These are phyloP conservation scores for Ctena decussata DNA, from an alignment of 2,888 invertebrate genomes.

Conservation along the genomic window DNA sequence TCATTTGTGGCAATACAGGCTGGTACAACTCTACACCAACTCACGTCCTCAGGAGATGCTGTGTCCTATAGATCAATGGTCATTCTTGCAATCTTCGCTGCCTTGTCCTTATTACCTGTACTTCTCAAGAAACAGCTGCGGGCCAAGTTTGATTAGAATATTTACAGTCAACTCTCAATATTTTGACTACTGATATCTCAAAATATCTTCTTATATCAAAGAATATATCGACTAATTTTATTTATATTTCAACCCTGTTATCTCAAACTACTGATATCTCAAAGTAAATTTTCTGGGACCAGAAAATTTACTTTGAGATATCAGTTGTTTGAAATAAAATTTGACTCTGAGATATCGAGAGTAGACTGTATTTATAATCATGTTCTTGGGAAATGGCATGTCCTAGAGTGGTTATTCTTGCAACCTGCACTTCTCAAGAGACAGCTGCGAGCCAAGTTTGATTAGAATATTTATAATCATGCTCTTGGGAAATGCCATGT, in stretches of 20 bases:
- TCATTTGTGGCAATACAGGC: slow-evolving; percentile 99
- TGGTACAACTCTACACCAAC: slow-evolving; percentile 97
- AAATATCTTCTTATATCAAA: too few species aligned
- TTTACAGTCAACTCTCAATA: too few species aligned
- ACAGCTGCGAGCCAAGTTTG: slow-evolving; percentile 89
- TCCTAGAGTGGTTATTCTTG: slow-evolving; percentile 94
- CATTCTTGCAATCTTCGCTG: slow-evolving; percentile 92
- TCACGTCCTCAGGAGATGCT: slow-evolving; percentile 91
- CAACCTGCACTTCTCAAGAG: slow-evolving; percentile 96
- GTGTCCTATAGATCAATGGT: slow-evolving; percentile 96
- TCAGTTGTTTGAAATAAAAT: too few species aligned
- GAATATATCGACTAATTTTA: too few species aligned
- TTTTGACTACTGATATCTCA: too few species aligned
- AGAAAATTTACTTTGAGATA: too few species aligned
- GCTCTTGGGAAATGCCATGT: slow-evolving; percentile 90
- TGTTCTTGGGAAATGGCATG: slow-evolving; percentile 90
- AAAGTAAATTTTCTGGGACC: too few species aligned
- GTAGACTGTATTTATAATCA: too few species aligned
- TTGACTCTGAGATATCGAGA: too few species aligned
- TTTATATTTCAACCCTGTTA: too few species aligned
- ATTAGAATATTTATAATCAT: too few species aligned
- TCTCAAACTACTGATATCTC: too few species aligned
- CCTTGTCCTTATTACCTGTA: slow-evolving; percentile 95
- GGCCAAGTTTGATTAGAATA: slow-evolving; percentile 87
- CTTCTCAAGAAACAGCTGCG: slow-evolving; percentile 93